A percentile compares a stretch with the other conserved stretches of the same genome.
phyloP scores from a whole-genome alignment of 2,888 invertebrate genomes.

The Sialis lutaria region DNA sequence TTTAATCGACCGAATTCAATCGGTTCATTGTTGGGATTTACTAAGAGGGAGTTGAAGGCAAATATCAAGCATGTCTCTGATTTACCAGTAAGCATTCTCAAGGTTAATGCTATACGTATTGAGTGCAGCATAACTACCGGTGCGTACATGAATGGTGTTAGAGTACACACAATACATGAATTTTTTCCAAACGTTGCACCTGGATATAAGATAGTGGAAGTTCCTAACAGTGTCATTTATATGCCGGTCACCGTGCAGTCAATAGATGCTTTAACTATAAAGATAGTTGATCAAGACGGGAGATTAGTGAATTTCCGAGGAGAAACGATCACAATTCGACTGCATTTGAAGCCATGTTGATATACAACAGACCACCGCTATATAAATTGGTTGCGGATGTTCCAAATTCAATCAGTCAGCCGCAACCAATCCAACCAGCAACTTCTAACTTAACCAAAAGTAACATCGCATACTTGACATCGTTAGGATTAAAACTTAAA shows the following conservation, averaged over 20 bases:
- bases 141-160: slow-evolving; percentile 12
- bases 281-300: slow-evolving; percentile 16
- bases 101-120: slow-evolving; percentile 14
- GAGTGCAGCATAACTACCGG: slow-evolving; percentile 16
- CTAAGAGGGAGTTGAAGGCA: slow-evolving; percentile 1
- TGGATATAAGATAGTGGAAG: slow-evolving; percentile 4
- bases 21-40: too few relatives aligned
- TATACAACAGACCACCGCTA: too few relatives aligned
- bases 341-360: slow-evolving; percentile 9
- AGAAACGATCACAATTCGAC: slow-evolving; percentile 15
- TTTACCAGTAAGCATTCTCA: slow-evolving; percentile 16
- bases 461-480: too few relatives aligned
- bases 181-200: too few relatives aligned
- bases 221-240: slow-evolving; percentile 18
- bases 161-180: too few relatives aligned
- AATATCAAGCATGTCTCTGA: slow-evolving; percentile 13
- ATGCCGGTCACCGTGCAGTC: slow-evolving; percentile 15
- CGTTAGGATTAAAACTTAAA: too few relatives aligned
- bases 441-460: too few relatives aligned
- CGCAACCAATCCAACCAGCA: too few relatives aligned
- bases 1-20: slow-evolving; percentile 1
- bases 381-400: too few relatives aligned
- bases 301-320: slow-evolving; percentile 17
- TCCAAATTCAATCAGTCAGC: too few relatives aligned
- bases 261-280: slow-evolving; percentile 15